Percentiles rank a stretch among this genome's conserved stretches.
These are phyloP conservation scores for Neogobius melanostomus DNA, from an alignment of 2,113 vertebrate genomes.

Conservation along the genomic window DNA sequence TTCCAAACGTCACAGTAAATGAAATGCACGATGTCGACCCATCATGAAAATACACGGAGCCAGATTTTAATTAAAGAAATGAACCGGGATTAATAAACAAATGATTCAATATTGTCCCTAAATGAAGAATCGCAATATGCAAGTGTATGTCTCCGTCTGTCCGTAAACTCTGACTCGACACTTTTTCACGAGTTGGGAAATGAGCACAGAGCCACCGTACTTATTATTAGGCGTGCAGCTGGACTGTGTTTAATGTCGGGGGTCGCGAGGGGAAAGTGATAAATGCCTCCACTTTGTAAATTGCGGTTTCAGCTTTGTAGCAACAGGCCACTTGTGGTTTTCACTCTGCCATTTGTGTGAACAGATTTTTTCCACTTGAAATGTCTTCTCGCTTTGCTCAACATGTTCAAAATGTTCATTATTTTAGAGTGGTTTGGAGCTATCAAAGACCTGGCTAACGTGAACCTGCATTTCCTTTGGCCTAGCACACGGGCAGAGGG, in stretches of 20 bases:
- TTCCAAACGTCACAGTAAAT: no score
- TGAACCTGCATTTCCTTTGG: background rate
- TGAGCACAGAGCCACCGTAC: conserved; percentile 8
- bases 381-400: background rate
- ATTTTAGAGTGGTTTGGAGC: background rate
- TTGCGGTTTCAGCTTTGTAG: conserved; percentile 26
- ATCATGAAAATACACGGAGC: background rate
- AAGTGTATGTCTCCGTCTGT: background rate
- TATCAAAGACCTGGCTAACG: background rate
- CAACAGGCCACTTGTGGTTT: conserved; percentile 31
- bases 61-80: background rate
- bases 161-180: background rate
- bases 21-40: no score
- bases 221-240: background rate
- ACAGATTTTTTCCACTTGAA: background rate
- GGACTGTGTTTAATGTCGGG: conserved; percentile 13
- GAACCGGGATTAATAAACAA: background rate
- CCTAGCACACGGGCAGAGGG: conserved; percentile 5
- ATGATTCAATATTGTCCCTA: background rate
- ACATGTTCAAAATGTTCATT: background rate
- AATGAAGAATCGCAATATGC: background rate
- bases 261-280: conserved; percentile 34
- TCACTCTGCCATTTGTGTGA: background rate
- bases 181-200: conserved; percentile 14
- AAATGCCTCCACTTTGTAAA: conserved; percentile 18